phyloP scores from a whole-genome alignment of 2,113 vertebrate species.

The Microtus richardsoni region DNA sequence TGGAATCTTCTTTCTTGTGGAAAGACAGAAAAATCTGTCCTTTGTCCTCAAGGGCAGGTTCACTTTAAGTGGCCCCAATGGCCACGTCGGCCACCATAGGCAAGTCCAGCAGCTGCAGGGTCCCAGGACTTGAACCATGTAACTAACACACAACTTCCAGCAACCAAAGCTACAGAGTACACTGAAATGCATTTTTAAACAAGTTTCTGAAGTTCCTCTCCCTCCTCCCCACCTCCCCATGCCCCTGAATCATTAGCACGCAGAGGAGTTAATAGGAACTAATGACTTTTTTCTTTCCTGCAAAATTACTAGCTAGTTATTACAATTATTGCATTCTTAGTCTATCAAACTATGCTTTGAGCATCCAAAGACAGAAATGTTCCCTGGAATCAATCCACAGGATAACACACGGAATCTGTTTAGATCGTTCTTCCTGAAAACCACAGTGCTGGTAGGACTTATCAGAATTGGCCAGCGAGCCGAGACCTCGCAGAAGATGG shows the following conservation, averaged over 20 bases:
- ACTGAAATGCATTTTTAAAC: background rate
- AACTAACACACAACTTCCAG: background rate
- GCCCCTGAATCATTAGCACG: slow-evolving; percentile 63
- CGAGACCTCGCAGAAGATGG: slow-evolving; percentile 63
- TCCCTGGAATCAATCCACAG: slow-evolving; percentile 58
- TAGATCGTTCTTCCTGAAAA: slow-evolving; percentile 75
- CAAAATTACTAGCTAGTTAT: slow-evolving; percentile 85
- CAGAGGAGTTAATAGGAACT: slow-evolving; percentile 75
- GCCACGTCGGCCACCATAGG: background rate
- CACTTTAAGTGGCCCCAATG: background rate
- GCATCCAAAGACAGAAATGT: slow-evolving; percentile 65
- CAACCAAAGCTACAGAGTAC: background rate
- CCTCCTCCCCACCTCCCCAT: rapidly evolving
- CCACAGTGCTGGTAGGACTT: slow-evolving; percentile 7
- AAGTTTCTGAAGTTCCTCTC: background rate
- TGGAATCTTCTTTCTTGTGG: background rate
- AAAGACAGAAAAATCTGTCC: background rate
- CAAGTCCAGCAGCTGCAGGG: background rate
- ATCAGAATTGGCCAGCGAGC: background rate
- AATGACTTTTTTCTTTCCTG: slow-evolving; percentile 75
- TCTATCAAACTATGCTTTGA: slow-evolving; percentile 68
- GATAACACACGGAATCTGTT: slow-evolving; percentile 56
- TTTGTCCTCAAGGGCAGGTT: background rate
- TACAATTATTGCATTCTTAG: slow-evolving; percentile 67
- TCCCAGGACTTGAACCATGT: background rate